Evolutionary conservation across 2,888 invertebrate genomes (phyloP), one percentile per base, ranked within the genome.

Genomic region (Nemurella pictetii): DNA sequence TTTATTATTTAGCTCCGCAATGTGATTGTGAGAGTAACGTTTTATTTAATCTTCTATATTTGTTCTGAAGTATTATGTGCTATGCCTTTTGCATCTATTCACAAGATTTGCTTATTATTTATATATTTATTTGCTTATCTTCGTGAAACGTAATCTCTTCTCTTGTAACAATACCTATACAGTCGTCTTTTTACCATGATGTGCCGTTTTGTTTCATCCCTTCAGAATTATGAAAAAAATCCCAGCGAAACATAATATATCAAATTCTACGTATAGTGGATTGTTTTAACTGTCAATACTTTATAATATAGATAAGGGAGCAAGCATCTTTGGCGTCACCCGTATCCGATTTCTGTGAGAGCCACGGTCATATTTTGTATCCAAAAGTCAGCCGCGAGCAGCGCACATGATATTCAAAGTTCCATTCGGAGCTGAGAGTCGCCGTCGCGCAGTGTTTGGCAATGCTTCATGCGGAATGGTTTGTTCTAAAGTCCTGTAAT

Each of bases 401-500:
- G 55, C 20, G 9, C 55, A 20, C 55, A 20, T 55, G 55, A 55
- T 55, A 55, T 55, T 55, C 55, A 55, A 55, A 55, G 55, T 55
- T 20, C 55, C 55, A 55, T 55, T 55, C 55, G 9, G 15, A 55
- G 55, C 3, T n/a, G n/a, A n/a, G n/a, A n/a, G n/a, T n/a, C n/a
- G 55, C 20, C 55, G 55, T 2, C 12, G 2, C 55, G 55, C 55
- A 20, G 15, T 55, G 55, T 55, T 55, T 55, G 55, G 55, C 75
- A 3, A 28, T 75, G 75, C 26, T 75, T 75, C 75, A 75, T 26
- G 9, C 75, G 27, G 75, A 75, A 75, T 75, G 75, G 75, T 75
- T 75, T 75, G 75, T 75, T 75, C 28, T 28, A 28, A 28, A 75
- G 75, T 28, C 75, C 26, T 75, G 75, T 75, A 75, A 75, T 75